Base-by-base conservation (phyloP, 2,113 vertebrate genomes). In the Hyaena hyaena region DNA sequence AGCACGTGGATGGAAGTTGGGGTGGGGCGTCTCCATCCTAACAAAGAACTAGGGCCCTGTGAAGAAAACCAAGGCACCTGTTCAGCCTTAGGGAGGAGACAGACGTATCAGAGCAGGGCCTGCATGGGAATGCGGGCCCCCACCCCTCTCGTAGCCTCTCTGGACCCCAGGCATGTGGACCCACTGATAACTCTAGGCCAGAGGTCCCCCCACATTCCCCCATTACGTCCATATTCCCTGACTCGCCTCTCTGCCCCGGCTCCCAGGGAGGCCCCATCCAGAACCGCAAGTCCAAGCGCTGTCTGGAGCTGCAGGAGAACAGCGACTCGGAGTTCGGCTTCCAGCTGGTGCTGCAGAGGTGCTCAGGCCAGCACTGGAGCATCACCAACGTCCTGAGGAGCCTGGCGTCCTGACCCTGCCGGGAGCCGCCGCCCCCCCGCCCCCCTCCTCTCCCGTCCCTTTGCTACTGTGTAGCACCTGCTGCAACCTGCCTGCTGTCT, bases 381-480 rank as follows among this genome's bases (percentile, higher is more conserved):
- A 99, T 99, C 98, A 99, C 99, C 93, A 99, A 99, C 24, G 97
- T 99, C 96, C 98, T 99, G 98, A 99, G 99, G 96, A 99, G 98
- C 98, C 98, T 98, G 96, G 97, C 98, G 0, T 98, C 99, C 88
- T 99, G 99, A 99, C 98, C 98, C 79, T 89, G 1, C 55, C 2
- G 0, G 58, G 68, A 43, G 81, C 69, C 48, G 45, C 50, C 48
- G 39, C 48, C 10, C 50, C 11, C 50, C 50, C 50, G 11, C 50
- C 11, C 50, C 50, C 50, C 65, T 98, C 94, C 97, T 74, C 39
- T 96, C 97, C 97, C 69, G 39, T 98, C 95, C 98, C 97, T 99
- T 99, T 99, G 99, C 99, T 99, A 99, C 99, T 94, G 98, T 99
- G 99, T 99, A 99, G 99, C 99, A 99, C 98, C 97, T 90, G 98